Base-by-base conservation (phyloP, 2,113 vertebrate species). In the Siphamia tubifer region DNA sequence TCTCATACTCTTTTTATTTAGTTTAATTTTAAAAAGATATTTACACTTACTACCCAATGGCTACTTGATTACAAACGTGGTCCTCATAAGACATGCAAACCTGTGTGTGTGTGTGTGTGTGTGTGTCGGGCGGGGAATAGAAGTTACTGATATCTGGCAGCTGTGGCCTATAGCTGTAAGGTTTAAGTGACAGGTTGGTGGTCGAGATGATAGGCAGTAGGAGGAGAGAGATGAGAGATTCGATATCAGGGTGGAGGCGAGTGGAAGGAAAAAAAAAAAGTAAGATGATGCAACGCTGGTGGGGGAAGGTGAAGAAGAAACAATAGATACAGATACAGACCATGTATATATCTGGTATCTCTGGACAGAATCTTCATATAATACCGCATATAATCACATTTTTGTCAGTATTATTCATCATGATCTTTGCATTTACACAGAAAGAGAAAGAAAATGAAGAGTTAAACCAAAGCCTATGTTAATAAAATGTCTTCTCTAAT, bases 181-280 rank as follows among this genome's bases (percentile, higher is more conserved):
- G 40, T 75, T 44, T 74, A 60, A 68, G 69, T 88, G 89, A 83
- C 77, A 77, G 71, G 69, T 47, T 56, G 68, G 68, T 72, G 68
- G 66, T 61, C 19, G 53, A 68, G 70, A 63, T 71, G 74, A 84
- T 69, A 24, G 48, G 48, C 54, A 47, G 67, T 9, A 57, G 60
- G 48, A 53, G 51, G 66, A 58, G 19, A 54, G 67, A 48, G 73
- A 75, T 80, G 64, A 52, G 61, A 34, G 74, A 70, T 73, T 32
- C 54, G 56, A 77, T 62, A 31, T 8, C 9, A 52, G 49, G 39
- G 25, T 36, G 68, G 36, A 31, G 32, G 17, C 35, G 45, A 12
- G 38, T 45, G 58, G 44, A 34, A 53, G 17, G 38, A 15, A 45
- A 32, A 55, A 32, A 55, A 68, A 49, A 54, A 51, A 53, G 56